Conservation (phyloP, 2,888 invertebrate genomes). For the Piscicola geometra region DNA sequence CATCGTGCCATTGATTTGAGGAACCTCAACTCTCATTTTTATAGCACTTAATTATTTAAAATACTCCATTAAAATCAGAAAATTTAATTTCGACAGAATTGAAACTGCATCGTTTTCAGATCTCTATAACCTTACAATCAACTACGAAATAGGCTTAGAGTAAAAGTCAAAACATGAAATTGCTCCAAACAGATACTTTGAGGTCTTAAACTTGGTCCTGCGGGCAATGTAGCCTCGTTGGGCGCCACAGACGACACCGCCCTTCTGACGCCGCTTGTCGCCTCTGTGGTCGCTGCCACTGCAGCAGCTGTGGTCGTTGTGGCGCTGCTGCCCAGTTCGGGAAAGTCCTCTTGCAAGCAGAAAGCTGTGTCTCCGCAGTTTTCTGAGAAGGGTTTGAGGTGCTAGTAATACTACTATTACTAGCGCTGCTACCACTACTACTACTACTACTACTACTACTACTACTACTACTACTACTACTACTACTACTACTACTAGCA, state of each 20-base stretch:
- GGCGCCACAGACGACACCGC: not conserved
- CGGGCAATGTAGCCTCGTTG: slow-evolving; percentile 19
- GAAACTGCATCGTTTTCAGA: too few relatives aligned
- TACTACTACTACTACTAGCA: slow-evolving; percentile 9
- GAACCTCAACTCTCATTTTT: too few relatives aligned
- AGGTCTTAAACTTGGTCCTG: slow-evolving; percentile 70
- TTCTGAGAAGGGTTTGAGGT: not conserved
- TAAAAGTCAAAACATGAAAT: too few relatives aligned
- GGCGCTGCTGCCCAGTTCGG: slow-evolving; percentile 17
- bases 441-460: not conserved
- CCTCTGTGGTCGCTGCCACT: not conserved
- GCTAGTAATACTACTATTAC: not conserved
- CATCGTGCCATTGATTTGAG: not conserved
- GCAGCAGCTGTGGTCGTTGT: slow-evolving; percentile 7
- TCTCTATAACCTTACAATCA: too few relatives aligned
- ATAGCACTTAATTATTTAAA: too few relatives aligned
- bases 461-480: slow-evolving; percentile 17
- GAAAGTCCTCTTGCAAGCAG: slow-evolving; percentile 33
- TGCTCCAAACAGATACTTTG: slow-evolving; percentile 61
- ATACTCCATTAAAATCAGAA: too few relatives aligned
- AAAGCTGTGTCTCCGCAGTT: slow-evolving; percentile 21
- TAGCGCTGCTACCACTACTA: not conserved
- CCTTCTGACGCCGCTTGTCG: slow-evolving; percentile 36
- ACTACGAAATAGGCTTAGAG: too few relatives aligned
- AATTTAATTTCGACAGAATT: too few relatives aligned